phyloP scores from a whole-genome alignment of 1,140 invertebrate genomes.

The Dysdera silvatica region DNA sequence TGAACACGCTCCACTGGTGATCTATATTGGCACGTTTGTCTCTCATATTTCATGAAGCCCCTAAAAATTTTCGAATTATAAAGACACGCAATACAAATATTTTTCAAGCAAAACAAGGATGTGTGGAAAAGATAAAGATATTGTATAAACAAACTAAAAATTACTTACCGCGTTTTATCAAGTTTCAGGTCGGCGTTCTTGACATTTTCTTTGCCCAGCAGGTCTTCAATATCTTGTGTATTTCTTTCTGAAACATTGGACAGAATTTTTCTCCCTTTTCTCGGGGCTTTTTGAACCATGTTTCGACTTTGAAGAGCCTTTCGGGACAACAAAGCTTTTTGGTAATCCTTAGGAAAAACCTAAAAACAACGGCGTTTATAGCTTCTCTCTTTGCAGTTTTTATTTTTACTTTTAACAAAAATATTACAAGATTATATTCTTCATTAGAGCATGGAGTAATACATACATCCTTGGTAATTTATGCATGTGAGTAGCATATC shows the following conservation, averaged over 20 bases:
- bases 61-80: constrained; percentile 45
- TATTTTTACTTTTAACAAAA: background rate
- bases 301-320: constrained; percentile 37
- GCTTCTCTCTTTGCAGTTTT: background rate
- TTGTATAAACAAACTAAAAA: background rate
- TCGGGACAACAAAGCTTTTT: constrained; percentile 72
- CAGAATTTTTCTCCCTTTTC: background rate
- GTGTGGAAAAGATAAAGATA: background rate
- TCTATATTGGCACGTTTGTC: constrained; percentile 77
- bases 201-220: constrained; percentile 59
- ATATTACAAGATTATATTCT: too few species aligned
- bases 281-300: background rate
- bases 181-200: constrained; percentile 40
- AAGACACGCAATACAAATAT: background rate
- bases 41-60: constrained; percentile 92
- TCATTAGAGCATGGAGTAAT: too few species aligned
- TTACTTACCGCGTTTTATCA: constrained; percentile 54
- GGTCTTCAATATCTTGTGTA: constrained; percentile 76
- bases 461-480: too few species aligned
- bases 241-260: background rate
- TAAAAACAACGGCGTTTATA: too few species aligned
- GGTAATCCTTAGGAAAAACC: constrained; percentile 89
- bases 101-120: background rate
- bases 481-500: too few species aligned
- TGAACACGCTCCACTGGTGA: constrained; percentile 71